Evolutionary conservation across 2,797 vertebrate species (phyloP).

Genomic region (Philypnodon macrostomus): DNA sequence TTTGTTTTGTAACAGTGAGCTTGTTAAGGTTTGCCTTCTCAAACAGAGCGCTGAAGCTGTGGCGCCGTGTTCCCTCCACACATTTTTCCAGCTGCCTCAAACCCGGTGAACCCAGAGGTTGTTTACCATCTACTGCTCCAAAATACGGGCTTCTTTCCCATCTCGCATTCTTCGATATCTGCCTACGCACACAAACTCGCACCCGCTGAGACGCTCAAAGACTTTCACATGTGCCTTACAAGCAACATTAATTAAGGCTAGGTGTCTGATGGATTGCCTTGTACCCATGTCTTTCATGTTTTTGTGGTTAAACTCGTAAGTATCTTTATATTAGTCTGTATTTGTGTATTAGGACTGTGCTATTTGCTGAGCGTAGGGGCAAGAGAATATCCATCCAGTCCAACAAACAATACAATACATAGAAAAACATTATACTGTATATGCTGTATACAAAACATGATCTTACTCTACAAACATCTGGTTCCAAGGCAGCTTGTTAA

Average conservation of each 20-base stretch:
- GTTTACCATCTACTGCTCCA: conserved; percentile 76
- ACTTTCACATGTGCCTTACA: conserved; percentile 13
- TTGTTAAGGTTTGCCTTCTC: conserved; percentile 54
- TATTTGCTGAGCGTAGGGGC: no score
- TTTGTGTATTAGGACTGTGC: no score
- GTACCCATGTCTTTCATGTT: no score
- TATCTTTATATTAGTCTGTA: no score
- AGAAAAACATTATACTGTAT: no score
- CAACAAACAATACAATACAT: no score
- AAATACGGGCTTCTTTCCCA: conserved; percentile 74
- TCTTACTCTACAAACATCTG: conserved; percentile 62
- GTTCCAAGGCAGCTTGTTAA: conserved; percentile 70
- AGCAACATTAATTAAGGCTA: no score
- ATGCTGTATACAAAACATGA: conserved; percentile 51
- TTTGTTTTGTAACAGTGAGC: conserved; percentile 47
- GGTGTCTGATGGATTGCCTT: no score
- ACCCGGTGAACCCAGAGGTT: conserved; percentile 78
- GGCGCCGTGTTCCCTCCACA: conserved; percentile 54
- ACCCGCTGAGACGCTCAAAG: conserved; percentile 32
- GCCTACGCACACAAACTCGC: conserved; percentile 56
- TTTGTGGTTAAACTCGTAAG: no score
- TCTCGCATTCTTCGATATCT: conserved; percentile 74
- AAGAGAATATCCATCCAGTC: no score
- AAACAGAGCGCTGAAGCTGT: conserved; percentile 41
- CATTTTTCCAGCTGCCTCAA: conserved; percentile 80